Conservation (phyloP, 1,140 invertebrate genomes). For the Hypothenemus hampei region DNA sequence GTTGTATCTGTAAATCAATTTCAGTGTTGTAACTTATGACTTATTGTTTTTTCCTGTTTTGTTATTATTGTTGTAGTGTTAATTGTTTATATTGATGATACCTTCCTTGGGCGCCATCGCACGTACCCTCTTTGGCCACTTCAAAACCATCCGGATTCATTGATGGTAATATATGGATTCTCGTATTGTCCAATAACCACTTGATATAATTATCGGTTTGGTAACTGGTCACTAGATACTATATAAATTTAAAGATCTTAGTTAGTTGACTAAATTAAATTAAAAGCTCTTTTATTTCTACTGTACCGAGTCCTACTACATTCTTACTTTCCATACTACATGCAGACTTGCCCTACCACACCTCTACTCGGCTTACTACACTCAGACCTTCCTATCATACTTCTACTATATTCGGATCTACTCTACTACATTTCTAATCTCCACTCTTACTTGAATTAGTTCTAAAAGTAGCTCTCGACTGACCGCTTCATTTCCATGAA, state of each 20-base stretch:
- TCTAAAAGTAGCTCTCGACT: constrained; percentile 83
- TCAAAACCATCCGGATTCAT: constrained; percentile 92
- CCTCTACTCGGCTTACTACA: too few species aligned
- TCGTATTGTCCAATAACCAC: constrained; percentile 83
- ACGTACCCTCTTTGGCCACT: constrained; percentile 79
- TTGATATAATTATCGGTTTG: constrained; percentile 72
- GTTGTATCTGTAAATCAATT: constrained; percentile 63
- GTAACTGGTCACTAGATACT: constrained; percentile 81
- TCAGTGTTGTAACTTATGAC: not conserved
- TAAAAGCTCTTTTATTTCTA: too few species aligned
- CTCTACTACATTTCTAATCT: too few species aligned
- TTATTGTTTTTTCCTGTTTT: not conserved
- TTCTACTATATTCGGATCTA: too few species aligned
- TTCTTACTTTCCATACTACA: too few species aligned
- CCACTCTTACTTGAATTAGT: constrained; percentile 68
- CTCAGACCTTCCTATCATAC: too few species aligned
- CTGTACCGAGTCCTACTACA: too few species aligned
- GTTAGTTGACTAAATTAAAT: too few species aligned
- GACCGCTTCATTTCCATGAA: constrained; percentile 88
- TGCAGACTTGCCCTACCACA: too few species aligned
- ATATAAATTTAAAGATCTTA: too few species aligned
- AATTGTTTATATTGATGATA: constrained; percentile 40
- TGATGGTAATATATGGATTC: constrained; percentile 88
- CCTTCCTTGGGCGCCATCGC: constrained; percentile 79
- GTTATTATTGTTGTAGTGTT: not conserved